Base-by-base conservation (phyloP, 1,140 invertebrate genomes). In the Steinernema feltiae region DNA sequence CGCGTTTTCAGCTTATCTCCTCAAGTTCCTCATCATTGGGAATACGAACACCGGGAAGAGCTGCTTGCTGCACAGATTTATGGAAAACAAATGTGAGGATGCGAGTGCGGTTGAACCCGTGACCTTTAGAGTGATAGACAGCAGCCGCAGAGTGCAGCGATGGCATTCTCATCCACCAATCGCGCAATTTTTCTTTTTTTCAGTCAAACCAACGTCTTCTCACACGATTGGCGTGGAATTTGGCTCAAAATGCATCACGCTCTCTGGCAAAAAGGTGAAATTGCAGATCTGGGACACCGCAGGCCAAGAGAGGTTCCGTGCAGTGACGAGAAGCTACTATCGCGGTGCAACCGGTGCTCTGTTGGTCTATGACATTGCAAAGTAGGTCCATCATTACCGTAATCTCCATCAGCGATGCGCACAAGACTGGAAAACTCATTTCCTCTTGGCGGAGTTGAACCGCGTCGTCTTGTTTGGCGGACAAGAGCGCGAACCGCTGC, bases 271-370 rank as follows among this genome's bases (percentile, higher is more conserved):
- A 21, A 63, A 63, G 53, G 53, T 63, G 12, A 63, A 63, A 63
- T 27, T 63, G 53, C 87, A 89, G 82, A 97, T 98, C 83, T 98
- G 95, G 95, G 95, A 98, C 87, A 97, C 94, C 41, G 94, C 94
- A n/a, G 94, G 96, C 0, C 96, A 98, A 87, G 95, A 98, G 87
- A 89, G 94, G 82, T 99, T 99, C 88, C 90, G 96, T 76, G 97
- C 95, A 1, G 95, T 97, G 79, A 98, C 96, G 7, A 94, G 97
- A 88, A 96, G 94, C 87, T 98, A 98, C 88, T 98, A 98, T 87
- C 89, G 95, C 84, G 96, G 94, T 79, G 96, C 95, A 32, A 95
- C 98, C 89, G 95, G 95, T 32, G 90, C 98, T 53, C 97, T 98
- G 80, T 89, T 98, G 79, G 95, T 98, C 24, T 98, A 97, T 88